phyloP scores from a whole-genome alignment of 2,113 vertebrate species.

The Vanacampus margaritifer region DNA sequence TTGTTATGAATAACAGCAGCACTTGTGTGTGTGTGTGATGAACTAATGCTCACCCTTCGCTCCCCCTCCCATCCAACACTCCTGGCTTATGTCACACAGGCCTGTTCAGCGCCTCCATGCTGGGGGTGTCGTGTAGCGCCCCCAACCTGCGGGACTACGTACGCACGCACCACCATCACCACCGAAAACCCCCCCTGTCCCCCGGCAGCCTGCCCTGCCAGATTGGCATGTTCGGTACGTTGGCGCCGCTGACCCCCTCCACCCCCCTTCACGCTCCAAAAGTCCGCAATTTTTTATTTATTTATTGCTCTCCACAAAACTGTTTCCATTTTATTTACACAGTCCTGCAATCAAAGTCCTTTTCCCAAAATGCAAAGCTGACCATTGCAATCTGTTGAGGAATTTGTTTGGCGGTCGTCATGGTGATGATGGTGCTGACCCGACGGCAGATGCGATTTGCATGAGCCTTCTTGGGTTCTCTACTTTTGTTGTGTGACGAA shows the following conservation, averaged over 20 bases:
- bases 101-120: conserved; percentile 95
- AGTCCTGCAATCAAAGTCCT: background rate
- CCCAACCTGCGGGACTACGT: conserved; percentile 97
- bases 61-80: background rate
- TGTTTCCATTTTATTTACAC: background rate
- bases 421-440: conserved; percentile 23
- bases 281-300: background rate
- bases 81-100: conserved; percentile 75
- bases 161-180: conserved; percentile 76
- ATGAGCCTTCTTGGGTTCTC: conserved; percentile 32
- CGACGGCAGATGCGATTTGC: conserved; percentile 15
- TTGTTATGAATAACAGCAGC: conserved; percentile 50
- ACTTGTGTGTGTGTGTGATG: conserved; percentile 56
- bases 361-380: background rate
- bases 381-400: conserved; percentile 4
- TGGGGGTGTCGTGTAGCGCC: conserved; percentile 93
- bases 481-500: conserved; percentile 11
- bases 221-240: conserved; percentile 87
- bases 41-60: conserved; percentile 69
- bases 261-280: conserved; percentile 7
- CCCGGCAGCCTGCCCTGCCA: conserved; percentile 83
- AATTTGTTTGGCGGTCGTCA: conserved; percentile 8
- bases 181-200: conserved; percentile 84
- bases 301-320: background rate
- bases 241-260: conserved; percentile 21